Percentiles rank a stretch among this genome's conserved stretches.
Conservation (phyloP, 2,888 invertebrate genomes). For the Boloria selene region DNA sequence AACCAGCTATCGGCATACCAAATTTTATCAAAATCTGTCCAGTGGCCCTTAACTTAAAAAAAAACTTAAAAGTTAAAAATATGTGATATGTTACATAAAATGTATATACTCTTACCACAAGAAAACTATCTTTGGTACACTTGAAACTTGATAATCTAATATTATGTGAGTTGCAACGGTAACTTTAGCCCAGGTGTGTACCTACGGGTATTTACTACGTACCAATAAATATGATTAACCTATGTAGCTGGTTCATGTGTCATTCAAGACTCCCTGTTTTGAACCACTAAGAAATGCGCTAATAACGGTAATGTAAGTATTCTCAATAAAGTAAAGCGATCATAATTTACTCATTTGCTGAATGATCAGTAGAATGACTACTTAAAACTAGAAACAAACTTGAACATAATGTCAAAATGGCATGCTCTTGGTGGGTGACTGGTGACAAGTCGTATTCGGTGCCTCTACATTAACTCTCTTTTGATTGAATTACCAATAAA, state of each 20-base stretch:
- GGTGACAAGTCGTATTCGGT: too few species aligned
- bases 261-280: conserved; percentile 57
- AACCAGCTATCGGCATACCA: too few species aligned
- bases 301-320: conserved; percentile 54
- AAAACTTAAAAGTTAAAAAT: neutral
- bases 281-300: conserved; percentile 50
- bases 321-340: conserved; percentile 3
- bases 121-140: conserved; percentile 41
- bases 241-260: conserved; percentile 54
- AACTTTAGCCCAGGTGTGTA: conserved; percentile 52
- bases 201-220: conserved; percentile 21
- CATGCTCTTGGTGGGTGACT: too few species aligned
- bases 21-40: too few species aligned
- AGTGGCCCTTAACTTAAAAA: too few species aligned
- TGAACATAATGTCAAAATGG: too few species aligned
- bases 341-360: neutral
- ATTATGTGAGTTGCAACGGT: conserved; percentile 46
- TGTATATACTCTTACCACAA: conserved; percentile 40
- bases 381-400: too few species aligned
- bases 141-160: conserved; percentile 24
- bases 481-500: too few species aligned
- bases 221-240: conserved; percentile 56
- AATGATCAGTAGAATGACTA: neutral
- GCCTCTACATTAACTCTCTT: too few species aligned
- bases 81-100: neutral